These are phyloP conservation scores for Mythimna albipuncta DNA, from an alignment of 2,888 invertebrate species.

Conservation along the genomic window DNA sequence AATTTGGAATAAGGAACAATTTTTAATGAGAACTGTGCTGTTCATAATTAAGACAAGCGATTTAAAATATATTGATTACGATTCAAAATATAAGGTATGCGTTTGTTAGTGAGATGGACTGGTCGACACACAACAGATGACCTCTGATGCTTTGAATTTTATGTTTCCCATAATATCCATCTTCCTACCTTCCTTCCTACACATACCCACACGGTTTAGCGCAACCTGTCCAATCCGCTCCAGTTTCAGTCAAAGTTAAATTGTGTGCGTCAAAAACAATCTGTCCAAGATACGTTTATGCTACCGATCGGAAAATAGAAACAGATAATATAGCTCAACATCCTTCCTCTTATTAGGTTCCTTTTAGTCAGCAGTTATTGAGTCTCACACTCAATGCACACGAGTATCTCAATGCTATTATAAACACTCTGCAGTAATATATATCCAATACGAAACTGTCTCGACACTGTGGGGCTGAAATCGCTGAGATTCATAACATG, in stretches of 20 bases:
- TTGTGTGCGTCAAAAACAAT: neutral
- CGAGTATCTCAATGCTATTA: neutral
- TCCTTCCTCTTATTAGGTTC: too few relatives aligned
- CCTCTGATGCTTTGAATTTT: neutral
- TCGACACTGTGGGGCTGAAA: neutral
- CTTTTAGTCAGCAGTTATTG: neutral
- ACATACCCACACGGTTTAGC: neutral
- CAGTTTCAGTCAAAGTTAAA: neutral
- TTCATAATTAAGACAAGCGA: slow-evolving; percentile 6
- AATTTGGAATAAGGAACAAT: too few relatives aligned
- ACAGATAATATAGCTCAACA: neutral
- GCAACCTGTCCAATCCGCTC: neutral
- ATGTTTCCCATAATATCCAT: neutral
- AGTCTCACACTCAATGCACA: neutral
- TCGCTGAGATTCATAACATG: too few relatives aligned
- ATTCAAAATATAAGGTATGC: neutral
- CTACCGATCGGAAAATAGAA: neutral
- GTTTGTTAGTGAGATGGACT: neutral
- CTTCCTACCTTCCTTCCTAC: neutral
- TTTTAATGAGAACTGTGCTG: neutral
- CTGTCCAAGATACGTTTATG: too few relatives aligned
- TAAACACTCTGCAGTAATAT: neutral
- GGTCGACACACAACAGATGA: neutral
- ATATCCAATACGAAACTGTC: neutral
- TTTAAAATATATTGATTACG: slow-evolving; percentile 28